Evolutionary conservation across 23 tunicate genomes (phyloP).

Genomic region (Diplosoma virens): DNA sequence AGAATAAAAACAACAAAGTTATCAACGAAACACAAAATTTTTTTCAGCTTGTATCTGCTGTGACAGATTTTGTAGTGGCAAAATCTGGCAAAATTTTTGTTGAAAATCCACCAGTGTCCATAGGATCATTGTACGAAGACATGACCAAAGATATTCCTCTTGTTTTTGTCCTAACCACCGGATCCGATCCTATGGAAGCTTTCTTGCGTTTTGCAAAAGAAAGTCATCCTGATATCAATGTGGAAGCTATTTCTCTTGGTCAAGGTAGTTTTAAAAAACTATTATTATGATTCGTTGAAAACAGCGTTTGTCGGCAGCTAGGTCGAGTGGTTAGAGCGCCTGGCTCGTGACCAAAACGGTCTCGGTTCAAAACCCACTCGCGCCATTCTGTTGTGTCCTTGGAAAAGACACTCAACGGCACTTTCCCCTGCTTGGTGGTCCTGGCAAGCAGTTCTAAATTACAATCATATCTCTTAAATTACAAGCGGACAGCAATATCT

Average conservation of each 20-base stretch:
- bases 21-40: not conserved
- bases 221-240: slow-evolving; percentile 18
- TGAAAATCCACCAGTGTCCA: slow-evolving; percentile 62
- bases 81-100: slow-evolving; percentile 65
- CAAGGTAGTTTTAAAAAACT: slow-evolving; percentile 54
- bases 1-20: not conserved
- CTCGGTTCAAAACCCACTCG: no score
- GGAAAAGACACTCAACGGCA: no score
- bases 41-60: slow-evolving; percentile 54
- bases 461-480: no score
- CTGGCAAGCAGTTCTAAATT: no score
- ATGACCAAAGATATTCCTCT: slow-evolving; percentile 66
- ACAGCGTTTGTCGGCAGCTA: not conserved
- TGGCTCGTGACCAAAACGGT: no score
- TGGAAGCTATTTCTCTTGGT: slow-evolving; percentile 86
- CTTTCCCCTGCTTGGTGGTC: no score
- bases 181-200: slow-evolving; percentile 93
- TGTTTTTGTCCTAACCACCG: slow-evolving; percentile 90
- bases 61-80: slow-evolving; percentile 71
- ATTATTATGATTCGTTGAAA: not conserved
- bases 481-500: no score
- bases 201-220: slow-evolving; percentile 75
- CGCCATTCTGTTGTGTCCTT: no score
- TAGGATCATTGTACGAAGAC: slow-evolving; percentile 68
- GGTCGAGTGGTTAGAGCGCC: no score